phyloP scores from a whole-genome alignment of 35 echinoderm and acorn worm genomes.

The Apostichopus japonicus region DNA sequence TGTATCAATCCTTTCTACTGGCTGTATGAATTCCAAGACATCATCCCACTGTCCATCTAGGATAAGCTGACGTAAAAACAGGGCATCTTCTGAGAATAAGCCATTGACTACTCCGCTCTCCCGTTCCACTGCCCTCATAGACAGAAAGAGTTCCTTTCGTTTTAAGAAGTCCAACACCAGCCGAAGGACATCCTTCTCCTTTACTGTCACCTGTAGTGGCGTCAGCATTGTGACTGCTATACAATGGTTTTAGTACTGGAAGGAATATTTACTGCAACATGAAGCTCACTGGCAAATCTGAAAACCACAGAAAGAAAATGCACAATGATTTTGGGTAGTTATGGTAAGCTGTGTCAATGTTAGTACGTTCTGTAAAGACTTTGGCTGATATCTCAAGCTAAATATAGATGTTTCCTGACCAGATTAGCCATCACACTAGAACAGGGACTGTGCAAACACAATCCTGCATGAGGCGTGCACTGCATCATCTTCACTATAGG shows the following conservation, averaged over 20 bases:
- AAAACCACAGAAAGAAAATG: not conserved
- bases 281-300: not conserved
- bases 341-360: not conserved
- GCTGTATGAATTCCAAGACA: constrained; percentile 96
- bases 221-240: constrained; percentile 62
- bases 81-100: constrained; percentile 88
- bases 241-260: not conserved
- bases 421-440: too few species aligned
- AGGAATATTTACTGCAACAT: not conserved
- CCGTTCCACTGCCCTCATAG: constrained; percentile 88
- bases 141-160: constrained; percentile 79
- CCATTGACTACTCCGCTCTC: constrained; percentile 96
- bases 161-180: constrained; percentile 94
- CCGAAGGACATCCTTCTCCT: constrained; percentile 86
- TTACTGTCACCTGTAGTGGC: constrained; percentile 71
- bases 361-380: not conserved
- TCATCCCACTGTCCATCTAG: constrained; percentile 98
- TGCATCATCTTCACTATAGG: too few species aligned
- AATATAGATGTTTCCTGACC: too few species aligned
- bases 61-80: constrained; percentile 90
- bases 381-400: too few species aligned
- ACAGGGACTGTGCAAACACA: too few species aligned
- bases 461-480: too few species aligned
- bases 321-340: not conserved
- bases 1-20: constrained; percentile 83